Evolutionary conservation across 1,140 invertebrate species (phyloP), one percentile per base, ranked within the genome.

Genomic region (Chironomus striatipennis): DNA sequence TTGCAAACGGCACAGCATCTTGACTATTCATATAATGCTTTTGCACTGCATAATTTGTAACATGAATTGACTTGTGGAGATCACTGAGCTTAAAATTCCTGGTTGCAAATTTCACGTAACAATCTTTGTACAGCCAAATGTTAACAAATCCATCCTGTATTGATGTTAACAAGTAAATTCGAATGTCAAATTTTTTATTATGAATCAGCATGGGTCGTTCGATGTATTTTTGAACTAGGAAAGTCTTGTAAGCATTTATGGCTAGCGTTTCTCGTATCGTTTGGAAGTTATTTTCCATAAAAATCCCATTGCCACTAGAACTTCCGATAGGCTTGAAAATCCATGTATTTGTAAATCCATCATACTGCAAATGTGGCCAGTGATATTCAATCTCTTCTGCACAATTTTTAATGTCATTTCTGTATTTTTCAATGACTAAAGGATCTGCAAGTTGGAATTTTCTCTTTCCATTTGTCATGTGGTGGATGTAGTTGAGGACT

Each of bases 151-250:
- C 18, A 10, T 70, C 18, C 9, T 21, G n/a, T 10, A 70, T 70
- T 18, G 34, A 12, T 42, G 73, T 42, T 15, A 74, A 24, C 10
- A 74, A 57, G 43, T 57, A 74, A 4, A 57, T 8, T 64, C 73
- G 6, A 15, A 74, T 47, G 24, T 74, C 73, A 17, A 74, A 74
- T 47, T 74, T 74, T 8, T 9, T 17, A 3, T 57, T 12, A 12
- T 74, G 42, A 17, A 74, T 57, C 3, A 64, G 15, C 9, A 74
- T n/a, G 9, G 73, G 73, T 9, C 43, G 43, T 57, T 74, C 73
- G 8, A 74, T 74, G 15, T 74, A 74, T 21, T 74, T 74, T 42
- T 74, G 73, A 8, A 47, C 43, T 18, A 74, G 18, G 12, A n/a
- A 42, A 6, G 9, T 42, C 21, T 20, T 9, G 8, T 6, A 9